Evolutionary conservation across 2,797 vertebrate species (phyloP).

Genomic region (Sitta carolinensis): DNA sequence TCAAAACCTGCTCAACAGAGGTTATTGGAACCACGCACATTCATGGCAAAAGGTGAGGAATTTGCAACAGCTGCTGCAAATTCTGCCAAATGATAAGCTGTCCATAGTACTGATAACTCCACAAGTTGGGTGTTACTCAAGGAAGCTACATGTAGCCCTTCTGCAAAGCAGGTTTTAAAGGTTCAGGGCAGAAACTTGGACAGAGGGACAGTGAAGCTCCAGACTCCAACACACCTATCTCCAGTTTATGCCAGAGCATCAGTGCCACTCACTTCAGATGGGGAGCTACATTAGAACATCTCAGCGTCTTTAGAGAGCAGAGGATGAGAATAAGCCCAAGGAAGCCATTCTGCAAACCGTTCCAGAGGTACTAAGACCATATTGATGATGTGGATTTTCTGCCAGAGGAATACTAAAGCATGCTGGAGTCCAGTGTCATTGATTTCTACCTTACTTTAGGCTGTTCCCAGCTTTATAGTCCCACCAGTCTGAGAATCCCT

Average conservation of each 20-base stretch:
- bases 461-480: neutral
- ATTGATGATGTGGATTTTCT: neutral
- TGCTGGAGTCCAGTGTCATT: neutral
- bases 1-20: conserved; percentile 26
- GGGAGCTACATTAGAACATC: neutral
- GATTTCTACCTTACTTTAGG: neutral
- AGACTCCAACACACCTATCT: neutral
- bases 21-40: conserved; percentile 42
- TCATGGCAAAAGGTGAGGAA: neutral
- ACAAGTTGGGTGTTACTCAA: neutral
- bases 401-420: neutral
- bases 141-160: neutral
- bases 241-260: neutral
- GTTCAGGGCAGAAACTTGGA: neutral
- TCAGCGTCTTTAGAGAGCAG: neutral
- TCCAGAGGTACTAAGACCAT: neutral
- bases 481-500: neutral
- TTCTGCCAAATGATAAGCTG: neutral
- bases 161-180: conserved; percentile 2
- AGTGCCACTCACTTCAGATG: neutral
- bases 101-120: neutral
- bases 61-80: neutral
- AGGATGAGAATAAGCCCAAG: neutral
- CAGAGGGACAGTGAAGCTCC: neutral
- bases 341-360: neutral